A percentile compares a stretch with the other conserved stretches of the same genome.
Evolutionary conservation across 2,113 vertebrate species (phyloP).

Genomic region (Pterophyllum scalare): DNA sequence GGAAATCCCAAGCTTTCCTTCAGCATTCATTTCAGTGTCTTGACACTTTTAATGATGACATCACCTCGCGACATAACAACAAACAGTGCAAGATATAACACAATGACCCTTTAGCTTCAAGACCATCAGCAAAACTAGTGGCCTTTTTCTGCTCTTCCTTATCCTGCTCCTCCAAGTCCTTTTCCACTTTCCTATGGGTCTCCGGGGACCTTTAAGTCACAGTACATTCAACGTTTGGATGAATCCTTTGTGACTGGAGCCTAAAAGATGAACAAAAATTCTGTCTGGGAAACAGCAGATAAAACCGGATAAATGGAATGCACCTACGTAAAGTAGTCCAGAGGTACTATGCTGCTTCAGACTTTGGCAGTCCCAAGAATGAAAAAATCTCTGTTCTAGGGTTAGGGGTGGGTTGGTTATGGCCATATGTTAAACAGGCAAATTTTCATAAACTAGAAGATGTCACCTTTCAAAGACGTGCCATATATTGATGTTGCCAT

Average conservation of each 20-base stretch:
- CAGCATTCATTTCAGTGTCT: constrained; percentile 20
- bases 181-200: constrained; percentile 3
- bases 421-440: background rate
- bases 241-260: background rate
- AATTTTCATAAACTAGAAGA: background rate
- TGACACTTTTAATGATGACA: constrained; percentile 53
- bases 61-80: constrained; percentile 62
- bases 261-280: background rate
- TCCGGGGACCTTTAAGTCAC: constrained; percentile 20
- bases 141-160: constrained; percentile 15
- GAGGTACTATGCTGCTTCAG: background rate
- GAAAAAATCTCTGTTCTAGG: background rate
- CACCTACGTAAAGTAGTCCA: background rate
- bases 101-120: constrained; percentile 29
- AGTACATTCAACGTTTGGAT: constrained; percentile 18
- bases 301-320: background rate
- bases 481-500: background rate
- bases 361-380: background rate
- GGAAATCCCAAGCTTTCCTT: background rate
- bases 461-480: background rate
- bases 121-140: constrained; percentile 19
- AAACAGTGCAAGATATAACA: constrained; percentile 56
- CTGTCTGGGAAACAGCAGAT: constrained; percentile 9
- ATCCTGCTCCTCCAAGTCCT: constrained; percentile 35
- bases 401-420: background rate